A percentile compares a stretch with the other conserved stretches of the same genome.
phyloP scores from a whole-genome alignment of 2,797 vertebrate genomes.

The Sebastes aleutianus region DNA sequence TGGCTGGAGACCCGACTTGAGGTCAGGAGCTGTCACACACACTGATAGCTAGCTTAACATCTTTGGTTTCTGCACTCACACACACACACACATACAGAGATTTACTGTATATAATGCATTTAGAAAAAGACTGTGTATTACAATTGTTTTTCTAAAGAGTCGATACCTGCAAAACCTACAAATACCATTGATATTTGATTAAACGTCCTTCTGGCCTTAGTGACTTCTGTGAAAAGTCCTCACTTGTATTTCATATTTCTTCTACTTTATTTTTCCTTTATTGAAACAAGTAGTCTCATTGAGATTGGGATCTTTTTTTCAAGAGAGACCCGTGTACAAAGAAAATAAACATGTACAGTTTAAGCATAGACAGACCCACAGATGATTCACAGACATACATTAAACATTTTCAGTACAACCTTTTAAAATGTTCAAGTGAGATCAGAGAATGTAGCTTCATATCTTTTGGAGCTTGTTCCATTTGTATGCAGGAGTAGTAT shows the following conservation, averaged over 20 bases:
- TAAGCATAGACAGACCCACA: no score
- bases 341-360: no score
- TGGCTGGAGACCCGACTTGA: constrained; percentile 10
- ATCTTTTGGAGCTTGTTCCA: background rate
- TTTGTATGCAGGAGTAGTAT: background rate
- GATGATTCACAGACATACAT: no score
- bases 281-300: no score
- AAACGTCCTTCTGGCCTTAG: background rate
- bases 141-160: background rate
- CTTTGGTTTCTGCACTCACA: background rate
- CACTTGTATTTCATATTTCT: background rate
- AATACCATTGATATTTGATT: background rate
- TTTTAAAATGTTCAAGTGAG: background rate
- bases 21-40: constrained; percentile 64
- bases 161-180: background rate
- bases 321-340: no score
- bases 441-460: background rate
- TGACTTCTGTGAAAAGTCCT: background rate
- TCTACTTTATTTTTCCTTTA: background rate
- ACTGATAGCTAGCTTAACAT: constrained; percentile 40
- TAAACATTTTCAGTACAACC: no score
- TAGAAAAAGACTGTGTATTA: background rate
- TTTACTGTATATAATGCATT: background rate
- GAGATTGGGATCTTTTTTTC: no score
- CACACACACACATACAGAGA: background rate